Percentiles rank a stretch among this genome's conserved stretches.
Conservation (phyloP, 2,888 invertebrate species). For the Halocaridina rubra region DNA sequence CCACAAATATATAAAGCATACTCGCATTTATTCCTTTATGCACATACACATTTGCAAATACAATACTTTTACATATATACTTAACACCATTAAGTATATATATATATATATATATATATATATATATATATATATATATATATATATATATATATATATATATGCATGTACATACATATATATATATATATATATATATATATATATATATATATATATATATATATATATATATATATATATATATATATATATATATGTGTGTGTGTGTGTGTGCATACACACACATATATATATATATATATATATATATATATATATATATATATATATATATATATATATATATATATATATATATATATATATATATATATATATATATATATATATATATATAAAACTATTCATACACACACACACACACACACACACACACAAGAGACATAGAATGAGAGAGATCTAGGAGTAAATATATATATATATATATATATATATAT, state of each 20-base stretch:
- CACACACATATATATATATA: background rate
- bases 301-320: background rate
- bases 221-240: background rate
- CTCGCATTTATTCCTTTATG: no score
- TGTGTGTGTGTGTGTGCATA: background rate
- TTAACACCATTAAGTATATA: background rate
- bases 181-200: background rate
- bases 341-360: background rate
- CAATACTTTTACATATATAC: background rate
- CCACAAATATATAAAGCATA: no score
- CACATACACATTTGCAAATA: no score
- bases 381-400: background rate
- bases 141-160: background rate
- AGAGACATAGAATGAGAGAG: background rate
- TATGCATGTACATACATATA: background rate
- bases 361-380: background rate
- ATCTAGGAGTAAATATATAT: background rate
- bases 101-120: background rate
- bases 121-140: background rate
- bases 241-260: background rate
- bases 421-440: background rate
- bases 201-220: background rate
- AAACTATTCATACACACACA: background rate
- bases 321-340: background rate
- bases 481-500: background rate